Evolutionary conservation across 2,113 vertebrate genomes (phyloP), one percentile per base, ranked within the genome.

Genomic region (Todiramphus saurophagus): DNA sequence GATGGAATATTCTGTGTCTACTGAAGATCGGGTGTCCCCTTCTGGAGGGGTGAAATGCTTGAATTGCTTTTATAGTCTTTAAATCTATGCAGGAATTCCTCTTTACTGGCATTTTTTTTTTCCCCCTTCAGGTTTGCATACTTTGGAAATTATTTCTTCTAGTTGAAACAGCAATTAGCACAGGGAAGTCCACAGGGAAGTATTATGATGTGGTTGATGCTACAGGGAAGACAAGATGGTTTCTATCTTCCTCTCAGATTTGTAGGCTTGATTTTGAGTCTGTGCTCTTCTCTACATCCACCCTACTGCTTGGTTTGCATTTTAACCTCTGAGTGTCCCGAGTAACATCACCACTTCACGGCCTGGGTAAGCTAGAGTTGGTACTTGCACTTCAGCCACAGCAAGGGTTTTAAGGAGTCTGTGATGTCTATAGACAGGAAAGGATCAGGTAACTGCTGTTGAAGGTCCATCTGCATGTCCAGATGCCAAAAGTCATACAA

Each of bases 331-430:
- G 35, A 53, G 7, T 18, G 27, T 31, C 41, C 37, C n/a, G 60
- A 30, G 25, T 43, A 48, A 75, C 14, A 59, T 23, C 56, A 37
- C 16, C 35, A 0, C 18, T 35, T 67, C 44, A 28, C 0, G 0
- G 24, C 16, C 28, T 27, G 53, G 11, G 12, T 41, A 79, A 58
- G 14, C 33, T 50, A n/a, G 43, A 88, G 21, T 21, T 70, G 11
- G 3, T 35, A 19, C 51, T 8, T 75, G 72, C 5, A 2, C 82
- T 82, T 72, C 62, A 62, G 75, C 43, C 70, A 5, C 14, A 84
- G 37, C 28, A 46, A 46, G 39, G 30, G 15, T 43, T 70, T 68
- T 13, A 30, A 23, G 30, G 31, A 58, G 16, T 8, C 19, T 12
- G 8, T n/a, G 55, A 31, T 66, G 21, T 60, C 58, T 56, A 27